A percentile compares a stretch with the other conserved stretches of the same genome.
These are phyloP conservation scores for Chloroceryle amazona DNA, from an alignment of 2,797 vertebrate genomes.

Conservation along the genomic window DNA sequence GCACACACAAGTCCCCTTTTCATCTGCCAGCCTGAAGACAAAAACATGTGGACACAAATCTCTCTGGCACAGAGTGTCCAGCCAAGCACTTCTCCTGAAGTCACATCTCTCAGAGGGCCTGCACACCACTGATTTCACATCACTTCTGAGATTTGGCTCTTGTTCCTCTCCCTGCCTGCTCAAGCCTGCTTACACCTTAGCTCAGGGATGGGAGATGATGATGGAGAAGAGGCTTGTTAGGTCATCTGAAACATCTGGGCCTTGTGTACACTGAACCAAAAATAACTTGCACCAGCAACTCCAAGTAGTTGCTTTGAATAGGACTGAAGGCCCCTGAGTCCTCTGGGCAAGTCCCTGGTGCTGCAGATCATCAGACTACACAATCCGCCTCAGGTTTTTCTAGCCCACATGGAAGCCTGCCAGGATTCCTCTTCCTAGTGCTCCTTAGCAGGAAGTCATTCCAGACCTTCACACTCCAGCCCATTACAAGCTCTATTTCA, in stretches of 20 bases:
- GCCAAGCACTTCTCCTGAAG: not conserved
- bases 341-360: not conserved
- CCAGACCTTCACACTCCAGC: not conserved
- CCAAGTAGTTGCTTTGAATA: fast-evolving
- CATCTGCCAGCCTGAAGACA: not conserved
- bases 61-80: not conserved
- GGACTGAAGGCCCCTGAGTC: fast-evolving
- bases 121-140: fast-evolving
- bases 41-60: not conserved
- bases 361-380: not conserved
- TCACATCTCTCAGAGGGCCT: not conserved
- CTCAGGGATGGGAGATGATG: not conserved
- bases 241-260: not conserved
- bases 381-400: not conserved
- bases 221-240: not conserved
- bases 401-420: not conserved
- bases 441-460: fast-evolving
- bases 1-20: not conserved
- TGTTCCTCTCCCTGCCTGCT: fast-evolving
- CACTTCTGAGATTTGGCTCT: not conserved
- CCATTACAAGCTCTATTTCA: not conserved
- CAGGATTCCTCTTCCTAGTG: not conserved
- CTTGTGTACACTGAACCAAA: not conserved
- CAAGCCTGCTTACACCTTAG: not conserved
- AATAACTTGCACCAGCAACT: not conserved